Evolutionary conservation across 2,888 invertebrate genomes (phyloP).

Genomic region (Mongoloraphidia duomilia): DNA sequence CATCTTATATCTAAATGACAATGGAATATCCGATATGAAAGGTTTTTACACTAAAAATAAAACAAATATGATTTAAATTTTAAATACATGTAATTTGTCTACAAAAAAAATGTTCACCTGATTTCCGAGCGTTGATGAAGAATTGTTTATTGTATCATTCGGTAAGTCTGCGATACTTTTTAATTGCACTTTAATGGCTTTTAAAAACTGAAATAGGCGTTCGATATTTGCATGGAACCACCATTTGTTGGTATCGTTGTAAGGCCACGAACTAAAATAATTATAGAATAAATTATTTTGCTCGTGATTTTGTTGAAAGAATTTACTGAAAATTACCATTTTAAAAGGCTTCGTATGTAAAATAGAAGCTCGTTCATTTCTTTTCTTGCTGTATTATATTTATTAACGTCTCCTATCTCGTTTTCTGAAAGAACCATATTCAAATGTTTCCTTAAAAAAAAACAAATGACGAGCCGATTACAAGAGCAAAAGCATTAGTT

Average conservation of each 20-base stretch:
- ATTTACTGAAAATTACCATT: too few species aligned
- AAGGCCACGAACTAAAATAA: neutral
- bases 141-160: constrained; percentile 27
- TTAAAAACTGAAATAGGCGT: neutral
- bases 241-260: neutral
- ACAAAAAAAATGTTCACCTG: constrained; percentile 21
- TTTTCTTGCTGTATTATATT: too few species aligned
- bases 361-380: too few species aligned
- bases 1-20: constrained; percentile 33
- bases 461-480: too few species aligned
- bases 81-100: constrained; percentile 3
- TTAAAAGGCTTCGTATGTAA: too few species aligned
- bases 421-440: too few species aligned
- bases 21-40: constrained; percentile 35
- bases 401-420: too few species aligned
- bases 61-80: constrained; percentile 3
- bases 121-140: constrained; percentile 27
- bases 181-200: constrained; percentile 14
- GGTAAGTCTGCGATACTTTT: constrained; percentile 23
- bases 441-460: too few species aligned
- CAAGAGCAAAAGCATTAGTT: too few species aligned
- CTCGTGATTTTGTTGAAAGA: too few species aligned
- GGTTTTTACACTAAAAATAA: constrained; percentile 26
- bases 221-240: neutral
- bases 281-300: neutral